A percentile compares a stretch with the other conserved stretches of the same genome.
phyloP scores from a whole-genome alignment of 1,140 invertebrate species.

The Drosophila ficusphila region DNA sequence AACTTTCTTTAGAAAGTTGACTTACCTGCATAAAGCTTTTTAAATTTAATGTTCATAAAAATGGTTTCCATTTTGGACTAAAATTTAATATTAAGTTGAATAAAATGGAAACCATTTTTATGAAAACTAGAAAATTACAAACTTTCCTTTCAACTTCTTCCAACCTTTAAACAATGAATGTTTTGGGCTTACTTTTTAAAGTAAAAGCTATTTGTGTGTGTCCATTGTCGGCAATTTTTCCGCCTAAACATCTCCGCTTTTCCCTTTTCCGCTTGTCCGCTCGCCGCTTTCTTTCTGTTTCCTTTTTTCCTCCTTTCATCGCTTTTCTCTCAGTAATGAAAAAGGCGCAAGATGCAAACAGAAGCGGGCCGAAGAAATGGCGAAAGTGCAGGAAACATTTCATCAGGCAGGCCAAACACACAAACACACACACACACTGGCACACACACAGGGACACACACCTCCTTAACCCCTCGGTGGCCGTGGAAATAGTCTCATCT shows the following conservation, averaged over 20 bases:
- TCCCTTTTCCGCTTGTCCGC: not conserved
- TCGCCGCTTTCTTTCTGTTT: conserved; percentile 2
- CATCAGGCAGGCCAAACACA: conserved; percentile 56
- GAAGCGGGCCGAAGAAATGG: conserved; percentile 36
- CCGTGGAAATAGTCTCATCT: conserved; percentile 4
- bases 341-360: conserved; percentile 60
- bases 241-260: conserved; percentile 1
- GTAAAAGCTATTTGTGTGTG: not conserved
- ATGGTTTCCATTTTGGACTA: no score
- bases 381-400: conserved; percentile 79
- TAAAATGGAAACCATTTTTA: no score
- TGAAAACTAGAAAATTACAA: no score
- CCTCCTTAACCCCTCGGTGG: not conserved
- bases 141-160: no score
- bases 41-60: no score
- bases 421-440: not conserved
- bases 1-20: no score
- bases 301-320: conserved; percentile 8
- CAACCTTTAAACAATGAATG: not conserved
- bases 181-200: not conserved
- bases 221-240: conserved; percentile 15
- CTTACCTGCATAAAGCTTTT: no score
- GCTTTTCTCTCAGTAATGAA: conserved; percentile 44
- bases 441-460: no score
- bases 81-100: no score